phyloP scores from a whole-genome alignment of 2,113 vertebrate genomes.

The Regulus satrapa region DNA sequence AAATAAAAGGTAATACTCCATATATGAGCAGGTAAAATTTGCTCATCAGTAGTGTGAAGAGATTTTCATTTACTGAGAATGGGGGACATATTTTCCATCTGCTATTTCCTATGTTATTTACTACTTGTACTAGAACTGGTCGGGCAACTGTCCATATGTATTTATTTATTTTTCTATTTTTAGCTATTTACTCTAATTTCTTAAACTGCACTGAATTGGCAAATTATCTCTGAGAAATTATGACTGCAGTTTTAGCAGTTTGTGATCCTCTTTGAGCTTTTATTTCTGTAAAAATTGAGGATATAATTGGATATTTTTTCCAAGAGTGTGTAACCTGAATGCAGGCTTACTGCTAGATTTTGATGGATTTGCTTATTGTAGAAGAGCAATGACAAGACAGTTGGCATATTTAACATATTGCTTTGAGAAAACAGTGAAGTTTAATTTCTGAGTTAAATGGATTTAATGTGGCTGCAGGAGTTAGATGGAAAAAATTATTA shows the following conservation, averaged over 20 bases:
- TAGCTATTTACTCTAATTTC: not conserved
- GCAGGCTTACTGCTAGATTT: not conserved
- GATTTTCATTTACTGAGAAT: not conserved
- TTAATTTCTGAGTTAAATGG: not conserved
- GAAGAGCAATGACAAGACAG: not conserved
- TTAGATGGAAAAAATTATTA: not conserved
- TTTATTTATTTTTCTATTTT: not conserved
- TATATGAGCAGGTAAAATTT: not conserved
- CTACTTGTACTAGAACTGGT: not conserved
- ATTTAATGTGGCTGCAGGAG: not conserved
- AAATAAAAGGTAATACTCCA: not conserved
- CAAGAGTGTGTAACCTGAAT: not conserved
- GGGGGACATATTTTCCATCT: not conserved
- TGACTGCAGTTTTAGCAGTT: not conserved
- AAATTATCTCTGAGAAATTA: not conserved
- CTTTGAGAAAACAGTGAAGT: not conserved
- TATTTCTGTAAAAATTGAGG: not conserved
- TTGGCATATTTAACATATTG: not conserved
- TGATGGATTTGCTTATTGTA: not conserved
- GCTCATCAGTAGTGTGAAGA: not conserved
- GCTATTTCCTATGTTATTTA: conserved; percentile 20
- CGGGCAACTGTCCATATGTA: not conserved
- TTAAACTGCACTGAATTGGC: not conserved
- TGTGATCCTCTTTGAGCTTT: not conserved
- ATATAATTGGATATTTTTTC: not conserved